Evolutionary conservation across 2,113 vertebrate genomes (phyloP).

Genomic region (Equus quagga): DNA sequence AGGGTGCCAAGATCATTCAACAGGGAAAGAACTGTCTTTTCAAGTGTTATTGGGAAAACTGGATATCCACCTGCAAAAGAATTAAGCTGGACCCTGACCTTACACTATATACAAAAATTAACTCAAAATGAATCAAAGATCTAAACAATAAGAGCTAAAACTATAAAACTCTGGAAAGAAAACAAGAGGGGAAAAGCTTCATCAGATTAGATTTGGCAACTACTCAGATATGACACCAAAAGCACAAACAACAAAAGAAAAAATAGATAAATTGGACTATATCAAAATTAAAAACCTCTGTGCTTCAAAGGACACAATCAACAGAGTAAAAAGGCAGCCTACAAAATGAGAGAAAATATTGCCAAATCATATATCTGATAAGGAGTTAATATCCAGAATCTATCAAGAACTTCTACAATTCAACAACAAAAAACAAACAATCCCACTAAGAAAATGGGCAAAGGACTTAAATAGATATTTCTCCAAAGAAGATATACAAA

Average conservation of each 20-base stretch:
- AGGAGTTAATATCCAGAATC: not conserved
- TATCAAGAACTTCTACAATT: not conserved
- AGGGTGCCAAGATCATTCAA: not conserved
- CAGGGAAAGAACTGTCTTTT: not conserved
- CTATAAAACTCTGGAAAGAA: not conserved
- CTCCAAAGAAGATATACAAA: not conserved
- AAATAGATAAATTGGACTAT: not conserved
- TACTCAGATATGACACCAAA: not conserved
- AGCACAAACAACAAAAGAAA: not conserved
- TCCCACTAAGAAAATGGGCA: not conserved
- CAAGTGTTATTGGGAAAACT: not conserved
- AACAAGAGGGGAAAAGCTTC: not conserved
- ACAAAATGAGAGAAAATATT: not conserved
- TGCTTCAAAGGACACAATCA: not conserved
- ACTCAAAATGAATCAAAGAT: not conserved
- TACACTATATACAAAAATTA: not conserved
- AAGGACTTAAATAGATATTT: not conserved
- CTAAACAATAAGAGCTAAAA: not conserved
- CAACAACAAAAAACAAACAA: not conserved
- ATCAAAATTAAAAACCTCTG: not conserved
- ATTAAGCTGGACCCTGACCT: not conserved
- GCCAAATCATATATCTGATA: not conserved
- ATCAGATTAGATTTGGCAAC: not conserved
- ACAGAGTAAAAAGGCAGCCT: not conserved
- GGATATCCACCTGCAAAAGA: not conserved